phyloP scores from a whole-genome alignment of 2,113 vertebrate species.

The Strix aluco region DNA sequence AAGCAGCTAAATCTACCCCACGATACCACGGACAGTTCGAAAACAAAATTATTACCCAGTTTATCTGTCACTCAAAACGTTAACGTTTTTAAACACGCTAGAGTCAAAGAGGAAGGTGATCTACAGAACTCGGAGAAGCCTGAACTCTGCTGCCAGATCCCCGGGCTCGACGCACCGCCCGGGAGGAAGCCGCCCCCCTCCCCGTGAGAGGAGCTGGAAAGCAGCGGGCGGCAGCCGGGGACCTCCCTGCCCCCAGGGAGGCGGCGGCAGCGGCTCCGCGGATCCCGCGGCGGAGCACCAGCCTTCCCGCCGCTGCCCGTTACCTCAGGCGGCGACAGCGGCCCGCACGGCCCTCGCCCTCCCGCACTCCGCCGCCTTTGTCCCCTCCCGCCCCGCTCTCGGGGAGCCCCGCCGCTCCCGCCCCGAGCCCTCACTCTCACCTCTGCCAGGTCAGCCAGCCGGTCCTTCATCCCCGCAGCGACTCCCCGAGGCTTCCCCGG shows the following conservation, averaged over 20 bases:
- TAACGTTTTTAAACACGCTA: fast-evolving
- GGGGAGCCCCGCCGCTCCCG: too few species aligned
- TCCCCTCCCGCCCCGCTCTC: background rate
- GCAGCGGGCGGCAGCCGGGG: background rate
- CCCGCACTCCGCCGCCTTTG: background rate
- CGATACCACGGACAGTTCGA: fast-evolving
- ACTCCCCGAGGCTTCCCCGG: background rate
- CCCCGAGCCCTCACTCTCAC: constrained; percentile 42
- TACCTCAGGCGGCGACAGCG: background rate
- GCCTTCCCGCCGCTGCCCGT: background rate
- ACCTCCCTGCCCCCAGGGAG: background rate
- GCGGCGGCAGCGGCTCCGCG: background rate
- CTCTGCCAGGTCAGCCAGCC: constrained; percentile 83
- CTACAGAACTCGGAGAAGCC: fast-evolving
- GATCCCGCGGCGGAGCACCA: background rate
- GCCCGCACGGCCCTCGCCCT: background rate
- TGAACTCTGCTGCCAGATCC: fast-evolving
- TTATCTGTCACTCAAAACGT: fast-evolving
- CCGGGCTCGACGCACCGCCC: background rate
- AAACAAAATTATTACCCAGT: fast-evolving
- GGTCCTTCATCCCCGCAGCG: constrained; percentile 85
- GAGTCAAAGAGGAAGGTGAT: background rate
- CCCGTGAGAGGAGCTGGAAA: background rate
- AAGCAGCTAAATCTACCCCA: too few species aligned
- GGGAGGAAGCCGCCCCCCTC: background rate